Base-by-base conservation (phyloP, 2,113 vertebrate species). In the Epinephelus moara region DNA sequence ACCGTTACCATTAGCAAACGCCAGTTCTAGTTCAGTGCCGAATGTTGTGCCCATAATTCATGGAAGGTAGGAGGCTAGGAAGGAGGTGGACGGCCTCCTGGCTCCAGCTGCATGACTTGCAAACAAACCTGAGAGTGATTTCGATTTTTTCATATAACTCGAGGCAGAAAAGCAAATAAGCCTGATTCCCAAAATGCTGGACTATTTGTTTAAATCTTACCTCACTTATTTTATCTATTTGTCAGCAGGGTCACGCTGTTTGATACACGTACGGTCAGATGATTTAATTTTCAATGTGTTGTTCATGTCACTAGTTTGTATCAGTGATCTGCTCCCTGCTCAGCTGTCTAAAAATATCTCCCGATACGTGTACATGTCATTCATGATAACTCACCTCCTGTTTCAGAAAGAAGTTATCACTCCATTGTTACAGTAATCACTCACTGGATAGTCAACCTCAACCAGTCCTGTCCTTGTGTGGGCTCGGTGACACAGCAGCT, bases 381-480 rank as follows among this genome's bases (percentile, higher is more conserved):
- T 70, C 30, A 70, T 78, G 66, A 84, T 70, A 62, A 60, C 52
- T 49, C 79, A 37, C 71, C 67, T 79, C 70, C 64, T 25, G 37
- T 82, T 81, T 80, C 45, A 85, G 66, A 27, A 77, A 72, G 81
- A 70, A 87, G 79, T 63, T 15, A 15, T 85, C 30, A n/a, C 74
- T 81, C 71, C 73, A 30, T 61, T 64, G n/a, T 89, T 88, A 90
- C 88, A 86, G 82, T 83, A 86, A 89, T 85, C 70, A 42, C 21
- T 74, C 69, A 70, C 21, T 71, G 79, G 79, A 74, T 27, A 81
- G 55, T 18, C 33, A 42, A 1, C 57, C 18, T 64, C 50, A 4
- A 60, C 15, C 57, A 30, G 27, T 57, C 3, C 52, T 6, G 52
- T 37, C 66, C 19, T 50, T 61, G 70, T 55, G 88, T 88, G 74